These are phyloP conservation scores for Phenganax marumi DNA, from an alignment of 92 coral and sea anemone genomes.

Conservation along the genomic window DNA sequence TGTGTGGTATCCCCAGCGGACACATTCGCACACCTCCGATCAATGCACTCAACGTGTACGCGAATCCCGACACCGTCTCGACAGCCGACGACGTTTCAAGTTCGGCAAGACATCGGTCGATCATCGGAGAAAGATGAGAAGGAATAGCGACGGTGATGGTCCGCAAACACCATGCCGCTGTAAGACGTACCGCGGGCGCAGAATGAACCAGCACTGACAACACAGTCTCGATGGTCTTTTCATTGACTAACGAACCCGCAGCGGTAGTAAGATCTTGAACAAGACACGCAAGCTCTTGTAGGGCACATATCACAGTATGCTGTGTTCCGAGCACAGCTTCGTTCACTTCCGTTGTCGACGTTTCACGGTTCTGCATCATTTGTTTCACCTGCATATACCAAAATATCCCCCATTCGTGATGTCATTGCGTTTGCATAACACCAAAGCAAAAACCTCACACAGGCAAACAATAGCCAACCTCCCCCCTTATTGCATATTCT, in stretches of 20 bases:
- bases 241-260: conserved; percentile 76
- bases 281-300: conserved; percentile 92
- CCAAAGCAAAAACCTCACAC: not conserved
- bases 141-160: conserved; percentile 87
- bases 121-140: conserved; percentile 84
- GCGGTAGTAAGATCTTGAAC: conserved; percentile 89
- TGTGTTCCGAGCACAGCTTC: conserved; percentile 87
- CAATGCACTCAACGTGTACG: conserved; percentile 88
- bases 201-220: conserved; percentile 88
- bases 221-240: conserved; percentile 79
- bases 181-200: conserved; percentile 95
- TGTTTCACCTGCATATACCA: conserved; percentile 45
- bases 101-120: conserved; percentile 86
- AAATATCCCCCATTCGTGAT: conserved; percentile 68
- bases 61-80: conserved; percentile 94
- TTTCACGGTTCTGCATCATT: conserved; percentile 66
- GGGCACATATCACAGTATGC: conserved; percentile 89
- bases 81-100: conserved; percentile 80
- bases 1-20: conserved; percentile 94
- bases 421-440: not conserved
- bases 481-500: too few relatives aligned
- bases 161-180: conserved; percentile 92
- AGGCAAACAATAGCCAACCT: too few relatives aligned
- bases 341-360: conserved; percentile 32
- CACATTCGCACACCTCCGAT: conserved; percentile 92